Conservation (phyloP, 2,888 invertebrate genomes). For the Pristionchus entomophagus region DNA sequence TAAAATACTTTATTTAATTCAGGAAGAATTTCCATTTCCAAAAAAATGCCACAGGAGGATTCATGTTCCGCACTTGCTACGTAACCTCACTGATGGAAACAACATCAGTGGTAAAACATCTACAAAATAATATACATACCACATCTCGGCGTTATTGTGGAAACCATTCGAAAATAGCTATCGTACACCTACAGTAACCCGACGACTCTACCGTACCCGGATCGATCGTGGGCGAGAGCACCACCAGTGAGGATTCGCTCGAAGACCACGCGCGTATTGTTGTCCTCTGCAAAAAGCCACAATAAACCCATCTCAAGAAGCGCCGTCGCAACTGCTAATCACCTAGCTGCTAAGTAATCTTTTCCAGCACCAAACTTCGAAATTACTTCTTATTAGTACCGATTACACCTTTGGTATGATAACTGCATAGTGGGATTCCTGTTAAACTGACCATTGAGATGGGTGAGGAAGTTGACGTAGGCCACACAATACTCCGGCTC, state of each 20-base stretch:
- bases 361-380: too few species aligned
- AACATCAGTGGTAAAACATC: background rate
- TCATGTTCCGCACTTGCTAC: background rate
- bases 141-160: background rate
- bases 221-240: constrained; percentile 88
- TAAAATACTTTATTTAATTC: background rate
- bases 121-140: background rate
- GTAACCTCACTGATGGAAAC: background rate
- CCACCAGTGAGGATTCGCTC: constrained; percentile 95
- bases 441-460: constrained; percentile 91
- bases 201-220: constrained; percentile 57
- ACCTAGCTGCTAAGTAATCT: too few species aligned
- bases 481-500: constrained; percentile 94
- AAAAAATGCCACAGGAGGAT: background rate
- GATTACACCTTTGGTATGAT: too few species aligned
- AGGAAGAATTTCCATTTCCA: background rate
- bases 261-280: constrained; percentile 98
- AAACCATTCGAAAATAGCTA: background rate
- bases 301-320: too few species aligned
- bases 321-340: too few species aligned
- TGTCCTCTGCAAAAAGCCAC: constrained; percentile 95
- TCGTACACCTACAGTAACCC: too few species aligned
- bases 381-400: too few species aligned
- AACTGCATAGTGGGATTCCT: too few species aligned
- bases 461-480: constrained; percentile 96